A percentile compares a stretch with the other conserved stretches of the same genome.
Evolutionary conservation across 1,140 invertebrate species (phyloP).

Genomic region (Vanessa atalanta): DNA sequence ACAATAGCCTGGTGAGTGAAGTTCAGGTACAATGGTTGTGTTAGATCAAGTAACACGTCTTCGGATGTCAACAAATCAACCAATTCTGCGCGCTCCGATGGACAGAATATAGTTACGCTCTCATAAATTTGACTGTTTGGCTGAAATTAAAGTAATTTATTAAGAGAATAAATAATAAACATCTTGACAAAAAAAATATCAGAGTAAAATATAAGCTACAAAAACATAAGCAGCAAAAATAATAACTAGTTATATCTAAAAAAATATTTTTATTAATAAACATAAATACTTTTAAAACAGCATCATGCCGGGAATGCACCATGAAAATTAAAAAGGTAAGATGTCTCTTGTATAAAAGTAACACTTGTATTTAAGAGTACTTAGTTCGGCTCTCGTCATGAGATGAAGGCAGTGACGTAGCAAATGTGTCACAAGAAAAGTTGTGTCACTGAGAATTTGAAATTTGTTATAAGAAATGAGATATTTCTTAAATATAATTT

Average conservation of each 20-base stretch:
- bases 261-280: too few species aligned
- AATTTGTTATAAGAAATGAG: neutral
- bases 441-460: neutral
- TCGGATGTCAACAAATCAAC: slow-evolving; percentile 86
- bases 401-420: slow-evolving; percentile 12
- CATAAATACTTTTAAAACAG: neutral
- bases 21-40: slow-evolving; percentile 89
- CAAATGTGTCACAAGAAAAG: slow-evolving; percentile 12
- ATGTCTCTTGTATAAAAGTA: slow-evolving; percentile 19
- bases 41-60: slow-evolving; percentile 88
- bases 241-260: neutral
- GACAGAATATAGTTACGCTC: slow-evolving; percentile 91
- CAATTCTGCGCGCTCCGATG: slow-evolving; percentile 85
- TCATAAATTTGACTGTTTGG: slow-evolving; percentile 88
- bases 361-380: slow-evolving; percentile 27
- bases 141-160: slow-evolving; percentile 72
- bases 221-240: neutral
- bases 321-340: slow-evolving; percentile 8
- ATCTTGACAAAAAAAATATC: neutral
- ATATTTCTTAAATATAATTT: neutral
- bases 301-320: neutral
- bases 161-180: neutral
- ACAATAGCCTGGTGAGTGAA: slow-evolving; percentile 90
- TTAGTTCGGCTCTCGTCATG: slow-evolving; percentile 2
- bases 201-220: neutral